phyloP scores from a whole-genome alignment of 2,888 invertebrate species.

The Beris chalybata region DNA sequence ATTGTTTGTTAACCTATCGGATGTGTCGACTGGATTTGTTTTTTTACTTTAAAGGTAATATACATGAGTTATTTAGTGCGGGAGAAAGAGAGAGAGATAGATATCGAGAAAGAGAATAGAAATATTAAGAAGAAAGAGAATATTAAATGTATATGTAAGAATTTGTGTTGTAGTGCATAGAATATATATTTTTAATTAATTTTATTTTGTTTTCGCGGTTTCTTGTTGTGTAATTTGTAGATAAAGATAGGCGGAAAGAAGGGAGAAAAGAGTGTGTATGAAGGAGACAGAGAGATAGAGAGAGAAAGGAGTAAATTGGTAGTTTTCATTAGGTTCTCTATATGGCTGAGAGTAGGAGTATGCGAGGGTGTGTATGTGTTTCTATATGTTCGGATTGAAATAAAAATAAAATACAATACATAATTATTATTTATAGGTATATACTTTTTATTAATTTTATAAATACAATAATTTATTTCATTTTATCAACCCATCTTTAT shows the following conservation, averaged over 20 bases:
- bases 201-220: too few relatives aligned
- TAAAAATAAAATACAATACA: background rate
- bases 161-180: too few relatives aligned
- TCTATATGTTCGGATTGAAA: background rate
- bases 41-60: background rate
- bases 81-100: conserved; percentile 1
- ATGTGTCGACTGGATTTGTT: background rate
- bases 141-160: too few relatives aligned
- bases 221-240: too few relatives aligned
- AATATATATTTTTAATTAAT: too few relatives aligned
- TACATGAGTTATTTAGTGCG: background rate
- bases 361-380: background rate
- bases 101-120: conserved; percentile 2
- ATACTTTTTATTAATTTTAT: too few relatives aligned
- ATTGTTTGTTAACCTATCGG: background rate
- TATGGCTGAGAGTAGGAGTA: conserved; percentile 3
- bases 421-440: too few relatives aligned
- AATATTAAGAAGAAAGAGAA: background rate
- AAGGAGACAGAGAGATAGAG: background rate
- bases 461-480: too few relatives aligned
- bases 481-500: too few relatives aligned
- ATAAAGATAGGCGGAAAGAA: too few relatives aligned
- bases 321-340: background rate
- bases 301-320: background rate
- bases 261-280: background rate